A percentile compares a stretch with the other conserved stretches of the same genome.
Evolutionary conservation across 2,888 invertebrate species (phyloP).

Genomic region (Watsonalla binaria): DNA sequence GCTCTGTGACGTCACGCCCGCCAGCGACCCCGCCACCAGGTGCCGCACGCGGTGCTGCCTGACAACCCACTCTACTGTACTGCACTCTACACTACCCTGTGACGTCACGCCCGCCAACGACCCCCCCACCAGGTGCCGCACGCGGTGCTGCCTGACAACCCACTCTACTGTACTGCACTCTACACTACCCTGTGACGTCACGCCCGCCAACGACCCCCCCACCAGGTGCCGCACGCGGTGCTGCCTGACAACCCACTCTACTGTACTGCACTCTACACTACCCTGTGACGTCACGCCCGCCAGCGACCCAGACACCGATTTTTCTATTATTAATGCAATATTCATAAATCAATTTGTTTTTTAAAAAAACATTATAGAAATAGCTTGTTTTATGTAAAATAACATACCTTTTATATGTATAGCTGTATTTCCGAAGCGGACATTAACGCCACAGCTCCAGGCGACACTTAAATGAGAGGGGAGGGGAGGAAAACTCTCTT

Average conservation of each 20-base stretch:
- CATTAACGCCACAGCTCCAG: too few relatives aligned
- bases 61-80: constrained; percentile 13
- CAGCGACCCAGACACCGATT: too few relatives aligned
- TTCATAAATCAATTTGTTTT: too few relatives aligned
- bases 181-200: background rate
- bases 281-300: background rate
- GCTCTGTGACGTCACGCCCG: constrained; percentile 96
- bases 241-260: constrained; percentile 34
- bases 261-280: background rate
- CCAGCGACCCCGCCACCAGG: constrained; percentile 94
- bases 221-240: constrained; percentile 81
- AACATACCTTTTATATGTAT: too few relatives aligned
- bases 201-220: constrained; percentile 81
- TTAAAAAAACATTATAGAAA: too few relatives aligned
- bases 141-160: constrained; percentile 46
- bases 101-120: constrained; percentile 33
- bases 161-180: background rate
- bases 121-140: constrained; percentile 89
- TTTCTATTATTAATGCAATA: too few relatives aligned
- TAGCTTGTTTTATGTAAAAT: too few relatives aligned
- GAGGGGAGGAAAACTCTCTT: too few relatives aligned
- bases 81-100: background rate
- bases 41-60: constrained; percentile 69
- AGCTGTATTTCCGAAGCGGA: too few relatives aligned
- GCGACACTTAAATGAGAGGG: too few relatives aligned